Percentiles rank a stretch among this genome's conserved stretches.
phyloP scores from a whole-genome alignment of 92 coral and sea anemone species.

The Actinernus sp. region DNA sequence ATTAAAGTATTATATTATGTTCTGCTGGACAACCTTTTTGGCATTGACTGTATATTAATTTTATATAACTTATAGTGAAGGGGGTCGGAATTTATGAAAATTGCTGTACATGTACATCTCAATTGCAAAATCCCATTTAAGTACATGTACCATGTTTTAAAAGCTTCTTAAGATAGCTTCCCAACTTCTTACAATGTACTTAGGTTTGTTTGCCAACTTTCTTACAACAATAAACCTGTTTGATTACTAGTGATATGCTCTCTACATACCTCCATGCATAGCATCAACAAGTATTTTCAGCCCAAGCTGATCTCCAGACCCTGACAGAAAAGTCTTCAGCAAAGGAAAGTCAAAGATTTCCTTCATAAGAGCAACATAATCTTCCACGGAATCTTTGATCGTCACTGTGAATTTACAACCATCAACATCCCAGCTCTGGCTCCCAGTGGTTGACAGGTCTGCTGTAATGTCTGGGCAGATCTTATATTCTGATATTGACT shows the following conservation, averaged over 20 bases:
- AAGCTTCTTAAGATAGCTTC: too few species aligned
- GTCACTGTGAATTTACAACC: constrained; percentile 80
- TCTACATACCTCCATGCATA: constrained; percentile 89
- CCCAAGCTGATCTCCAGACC: constrained; percentile 39
- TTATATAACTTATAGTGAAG: too few species aligned
- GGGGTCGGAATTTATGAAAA: too few species aligned
- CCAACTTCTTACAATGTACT: too few species aligned
- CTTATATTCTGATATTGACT: constrained; percentile 77
- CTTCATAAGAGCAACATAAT: constrained; percentile 87
- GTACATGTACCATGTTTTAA: too few species aligned
- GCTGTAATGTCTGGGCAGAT: constrained; percentile 74
- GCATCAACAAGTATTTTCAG: constrained; percentile 77
- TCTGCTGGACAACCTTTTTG: too few species aligned
- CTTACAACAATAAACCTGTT: too few species aligned
- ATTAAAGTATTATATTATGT: too few species aligned
- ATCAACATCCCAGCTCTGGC: constrained; percentile 85
- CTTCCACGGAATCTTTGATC: constrained; percentile 87
- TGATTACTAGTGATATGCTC: neutral
- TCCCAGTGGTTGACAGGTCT: constrained; percentile 71
- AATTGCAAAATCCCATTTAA: too few species aligned
- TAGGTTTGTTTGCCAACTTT: too few species aligned
- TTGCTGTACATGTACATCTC: too few species aligned
- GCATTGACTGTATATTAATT: too few species aligned
- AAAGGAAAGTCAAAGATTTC: constrained; percentile 92
- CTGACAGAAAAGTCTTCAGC: constrained; percentile 68